phyloP scores from a whole-genome alignment of 92 coral and sea anemone species.

The Heliopora coerulea region DNA sequence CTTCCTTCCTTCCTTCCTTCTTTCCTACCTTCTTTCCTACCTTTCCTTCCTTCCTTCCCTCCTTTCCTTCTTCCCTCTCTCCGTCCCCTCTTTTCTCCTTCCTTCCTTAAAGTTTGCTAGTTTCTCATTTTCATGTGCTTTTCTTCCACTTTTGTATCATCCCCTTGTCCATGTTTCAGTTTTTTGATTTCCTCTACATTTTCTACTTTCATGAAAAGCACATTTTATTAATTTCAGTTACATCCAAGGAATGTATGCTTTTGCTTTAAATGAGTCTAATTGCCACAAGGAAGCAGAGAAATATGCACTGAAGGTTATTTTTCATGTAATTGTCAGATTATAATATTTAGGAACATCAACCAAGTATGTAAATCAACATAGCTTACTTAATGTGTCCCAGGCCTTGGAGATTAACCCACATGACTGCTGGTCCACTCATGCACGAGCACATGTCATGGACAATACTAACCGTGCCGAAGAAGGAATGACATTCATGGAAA shows the following conservation, averaged over 20 bases:
- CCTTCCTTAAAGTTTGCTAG: not conserved
- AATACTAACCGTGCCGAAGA: constrained; percentile 33
- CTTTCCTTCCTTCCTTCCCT: constrained; percentile 10
- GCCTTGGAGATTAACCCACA: constrained; percentile 29
- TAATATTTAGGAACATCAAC: too few relatives aligned
- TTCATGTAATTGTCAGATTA: not conserved
- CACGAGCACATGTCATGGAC: constrained; percentile 32
- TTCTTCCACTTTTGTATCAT: not conserved
- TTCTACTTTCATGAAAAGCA: not conserved
- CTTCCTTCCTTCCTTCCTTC: constrained; percentile 6
- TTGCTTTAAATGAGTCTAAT: constrained; percentile 61
- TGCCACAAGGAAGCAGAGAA: constrained; percentile 70
- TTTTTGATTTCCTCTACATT: too few relatives aligned
- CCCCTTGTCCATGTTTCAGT: not conserved
- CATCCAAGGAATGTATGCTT: constrained; percentile 30
- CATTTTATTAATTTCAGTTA: not conserved
- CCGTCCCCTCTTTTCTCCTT: not conserved
- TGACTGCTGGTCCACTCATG: constrained; percentile 48
- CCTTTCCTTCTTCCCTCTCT: not conserved
- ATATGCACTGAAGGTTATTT: constrained; percentile 63
- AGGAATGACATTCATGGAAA: constrained; percentile 43
- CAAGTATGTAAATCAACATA: too few relatives aligned
- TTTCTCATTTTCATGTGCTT: not conserved
- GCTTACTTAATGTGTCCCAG: too few relatives aligned
- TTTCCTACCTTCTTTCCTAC: not conserved